These are phyloP conservation scores for Alligator mississippiensis DNA, from an alignment of 2,113 vertebrate genomes.

Conservation along the genomic window DNA sequence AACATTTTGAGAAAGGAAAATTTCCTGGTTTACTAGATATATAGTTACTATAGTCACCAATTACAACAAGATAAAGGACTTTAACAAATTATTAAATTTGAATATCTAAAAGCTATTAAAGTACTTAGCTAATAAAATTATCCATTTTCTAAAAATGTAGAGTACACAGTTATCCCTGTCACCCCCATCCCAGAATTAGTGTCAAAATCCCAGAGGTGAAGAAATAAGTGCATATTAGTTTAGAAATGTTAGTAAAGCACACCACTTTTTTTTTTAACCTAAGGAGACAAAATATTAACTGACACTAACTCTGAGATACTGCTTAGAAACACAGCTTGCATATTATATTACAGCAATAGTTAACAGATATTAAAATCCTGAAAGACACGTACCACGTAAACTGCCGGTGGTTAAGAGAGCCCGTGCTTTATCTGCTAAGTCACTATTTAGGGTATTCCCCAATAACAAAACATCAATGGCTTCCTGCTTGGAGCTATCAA, in stretches of 20 bases:
- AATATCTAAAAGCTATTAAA: background rate
- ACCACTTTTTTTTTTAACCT: constrained; percentile 23
- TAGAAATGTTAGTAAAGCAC: constrained; percentile 59
- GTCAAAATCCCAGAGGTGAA: background rate
- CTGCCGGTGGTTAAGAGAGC: constrained; percentile 97
- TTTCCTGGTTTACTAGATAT: background rate
- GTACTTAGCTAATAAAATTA: background rate
- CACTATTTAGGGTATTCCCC: constrained; percentile 97
- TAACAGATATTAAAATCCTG: constrained; percentile 72
- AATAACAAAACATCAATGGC: constrained; percentile 96
- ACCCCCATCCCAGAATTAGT: background rate
- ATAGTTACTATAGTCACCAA: background rate
- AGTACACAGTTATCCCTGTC: background rate
- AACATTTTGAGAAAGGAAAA: background rate
- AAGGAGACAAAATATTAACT: constrained; percentile 36
- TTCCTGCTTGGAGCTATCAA: constrained; percentile 99
- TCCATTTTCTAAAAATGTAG: background rate
- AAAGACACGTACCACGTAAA: constrained; percentile 89
- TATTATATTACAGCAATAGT: constrained; percentile 61
- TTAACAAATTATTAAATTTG: background rate
- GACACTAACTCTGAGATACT: constrained; percentile 50
- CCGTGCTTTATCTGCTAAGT: constrained; percentile 97
- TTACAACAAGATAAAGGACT: background rate
- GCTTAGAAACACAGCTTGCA: constrained; percentile 54
- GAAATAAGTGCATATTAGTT: constrained; percentile 1